These are phyloP conservation scores for Pluvialis apricaria DNA, from an alignment of 2,113 vertebrate species.

Conservation along the genomic window DNA sequence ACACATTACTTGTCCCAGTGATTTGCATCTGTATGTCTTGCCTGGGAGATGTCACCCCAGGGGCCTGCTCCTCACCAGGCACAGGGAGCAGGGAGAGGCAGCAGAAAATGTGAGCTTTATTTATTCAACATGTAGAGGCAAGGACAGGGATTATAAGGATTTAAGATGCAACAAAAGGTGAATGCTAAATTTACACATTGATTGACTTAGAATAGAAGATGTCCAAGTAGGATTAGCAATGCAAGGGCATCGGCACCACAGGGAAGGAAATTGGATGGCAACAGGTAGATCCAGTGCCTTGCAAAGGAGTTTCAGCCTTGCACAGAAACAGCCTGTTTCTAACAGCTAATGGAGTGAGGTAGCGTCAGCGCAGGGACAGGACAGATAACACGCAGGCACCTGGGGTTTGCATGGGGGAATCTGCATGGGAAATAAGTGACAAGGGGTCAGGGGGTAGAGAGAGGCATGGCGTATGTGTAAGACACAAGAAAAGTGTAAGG, in stretches of 20 bases:
- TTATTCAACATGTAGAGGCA: slow-evolving; percentile 39
- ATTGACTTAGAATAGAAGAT: slow-evolving; percentile 62
- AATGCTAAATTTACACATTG: slow-evolving; percentile 57
- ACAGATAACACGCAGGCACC: accelerated
- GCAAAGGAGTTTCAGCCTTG: background rate
- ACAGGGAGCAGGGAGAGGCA: background rate
- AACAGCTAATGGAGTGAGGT: background rate
- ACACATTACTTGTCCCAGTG: background rate
- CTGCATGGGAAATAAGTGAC: background rate
- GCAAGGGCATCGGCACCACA: background rate
- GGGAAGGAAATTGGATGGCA: background rate
- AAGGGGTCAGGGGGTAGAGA: accelerated
- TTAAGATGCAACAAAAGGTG: slow-evolving; percentile 68
- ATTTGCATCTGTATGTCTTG: background rate
- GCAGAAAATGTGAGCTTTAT: slow-evolving; percentile 1
- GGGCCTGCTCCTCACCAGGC: background rate
- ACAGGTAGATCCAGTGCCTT: background rate
- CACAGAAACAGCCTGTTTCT: background rate
- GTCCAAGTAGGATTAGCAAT: slow-evolving; percentile 56
- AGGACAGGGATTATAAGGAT: slow-evolving; percentile 50
- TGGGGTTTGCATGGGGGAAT: background rate
- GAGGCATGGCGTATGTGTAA: background rate
- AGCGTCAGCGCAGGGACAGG: accelerated
- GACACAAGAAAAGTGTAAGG: too few species aligned
- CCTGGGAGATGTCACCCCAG: background rate